A percentile compares a stretch with the other conserved stretches of the same genome.
phyloP scores from a whole-genome alignment of 2,113 vertebrate genomes.

The Megaceryle maxima region DNA sequence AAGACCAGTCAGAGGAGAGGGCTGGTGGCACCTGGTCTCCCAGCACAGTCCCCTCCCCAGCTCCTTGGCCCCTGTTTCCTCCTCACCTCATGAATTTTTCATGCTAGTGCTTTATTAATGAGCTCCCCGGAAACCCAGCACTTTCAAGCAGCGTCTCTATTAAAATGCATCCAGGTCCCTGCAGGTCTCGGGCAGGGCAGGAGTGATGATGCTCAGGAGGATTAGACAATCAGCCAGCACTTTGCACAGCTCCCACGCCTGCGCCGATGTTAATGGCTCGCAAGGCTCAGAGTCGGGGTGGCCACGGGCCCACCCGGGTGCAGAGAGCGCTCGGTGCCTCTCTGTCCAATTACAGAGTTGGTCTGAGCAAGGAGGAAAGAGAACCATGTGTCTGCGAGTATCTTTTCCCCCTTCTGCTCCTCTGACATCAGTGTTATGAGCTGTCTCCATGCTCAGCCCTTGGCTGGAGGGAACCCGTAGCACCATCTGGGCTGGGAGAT shows the following conservation, averaged over 20 bases:
- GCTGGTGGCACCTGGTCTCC: neutral
- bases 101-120: conserved; percentile 45
- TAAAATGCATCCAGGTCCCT: conserved; percentile 21
- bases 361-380: neutral
- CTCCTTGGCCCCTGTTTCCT: neutral
- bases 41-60: rapidly evolving
- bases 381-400: rapidly evolving
- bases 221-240: neutral
- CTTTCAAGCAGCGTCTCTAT: neutral
- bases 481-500: neutral
- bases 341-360: neutral
- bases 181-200: conserved; percentile 14
- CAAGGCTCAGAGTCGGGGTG: rapidly evolving
- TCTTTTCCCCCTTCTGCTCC: neutral
- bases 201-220: neutral
- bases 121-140: conserved; percentile 20
- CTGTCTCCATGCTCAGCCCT: neutral
- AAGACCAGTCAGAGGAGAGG: neutral
- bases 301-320: rapidly evolving
- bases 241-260: neutral
- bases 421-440: neutral
- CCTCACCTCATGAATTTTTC: conserved; percentile 7
- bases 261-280: rapidly evolving
- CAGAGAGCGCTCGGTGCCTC: rapidly evolving
- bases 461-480: rapidly evolving